Percentiles rank a stretch among this genome's conserved stretches.
Evolutionary conservation across 2,113 vertebrate genomes (phyloP).

Genomic region (Tachycineta bicolor): DNA sequence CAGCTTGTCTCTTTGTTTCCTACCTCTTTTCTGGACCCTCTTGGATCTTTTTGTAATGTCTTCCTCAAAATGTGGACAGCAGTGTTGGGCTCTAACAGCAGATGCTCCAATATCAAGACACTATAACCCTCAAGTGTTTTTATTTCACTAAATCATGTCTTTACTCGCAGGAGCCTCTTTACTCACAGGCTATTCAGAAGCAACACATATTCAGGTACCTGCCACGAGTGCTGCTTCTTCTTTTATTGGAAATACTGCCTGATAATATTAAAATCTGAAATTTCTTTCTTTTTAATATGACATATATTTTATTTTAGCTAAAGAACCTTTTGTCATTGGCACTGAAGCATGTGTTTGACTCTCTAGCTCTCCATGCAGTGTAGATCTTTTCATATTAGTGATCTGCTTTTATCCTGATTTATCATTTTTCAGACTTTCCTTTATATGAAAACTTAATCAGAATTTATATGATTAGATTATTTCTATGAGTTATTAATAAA

Average conservation of each 20-base stretch:
- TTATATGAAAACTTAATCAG: not conserved
- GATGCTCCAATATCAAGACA: not conserved
- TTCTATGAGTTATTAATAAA: not conserved
- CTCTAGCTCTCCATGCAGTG: not conserved
- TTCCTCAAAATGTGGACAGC: not conserved
- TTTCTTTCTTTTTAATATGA: not conserved
- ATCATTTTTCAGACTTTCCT: not conserved
- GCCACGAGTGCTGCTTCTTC: not conserved
- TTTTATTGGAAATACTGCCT: not conserved
- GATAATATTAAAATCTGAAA: not conserved
- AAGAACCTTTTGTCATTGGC: not conserved
- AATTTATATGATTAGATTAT: not conserved
- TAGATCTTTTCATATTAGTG: not conserved
- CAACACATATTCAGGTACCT: not conserved
- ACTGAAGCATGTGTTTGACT: not conserved
- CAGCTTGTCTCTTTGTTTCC: not conserved
- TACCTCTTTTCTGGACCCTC: not conserved
- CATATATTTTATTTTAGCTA: not conserved
- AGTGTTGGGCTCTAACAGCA: not conserved
- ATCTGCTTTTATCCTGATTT: not conserved
- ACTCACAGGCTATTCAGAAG: not conserved
- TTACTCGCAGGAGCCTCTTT: not conserved
- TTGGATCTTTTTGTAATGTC: not conserved
- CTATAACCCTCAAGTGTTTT: not conserved
- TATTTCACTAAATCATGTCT: not conserved